Evolutionary conservation across 2,888 invertebrate genomes (phyloP).

Genomic region (Oeneis ivallda): DNA sequence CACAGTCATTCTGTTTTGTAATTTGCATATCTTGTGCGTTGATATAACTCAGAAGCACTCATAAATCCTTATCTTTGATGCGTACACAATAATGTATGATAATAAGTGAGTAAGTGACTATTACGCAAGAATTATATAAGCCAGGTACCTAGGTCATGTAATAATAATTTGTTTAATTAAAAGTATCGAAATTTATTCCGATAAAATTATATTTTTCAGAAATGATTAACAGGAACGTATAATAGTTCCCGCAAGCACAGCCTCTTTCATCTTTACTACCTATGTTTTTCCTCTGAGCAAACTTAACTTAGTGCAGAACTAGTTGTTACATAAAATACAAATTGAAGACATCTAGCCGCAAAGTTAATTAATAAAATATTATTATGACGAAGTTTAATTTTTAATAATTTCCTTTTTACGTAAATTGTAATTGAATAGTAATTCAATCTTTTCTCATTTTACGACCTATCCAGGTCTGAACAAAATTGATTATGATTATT

Average conservation of each 20-base stretch:
- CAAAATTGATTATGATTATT: no score
- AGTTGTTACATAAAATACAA: background rate
- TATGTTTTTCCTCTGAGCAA: background rate
- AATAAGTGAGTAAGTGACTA: background rate
- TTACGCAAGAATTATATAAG: background rate
- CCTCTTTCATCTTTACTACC: background rate
- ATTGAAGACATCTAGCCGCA: background rate
- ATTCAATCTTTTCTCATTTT: no score
- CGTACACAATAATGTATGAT: background rate
- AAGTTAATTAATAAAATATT: background rate
- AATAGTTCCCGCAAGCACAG: background rate
- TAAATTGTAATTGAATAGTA: background rate
- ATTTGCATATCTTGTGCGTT: background rate
- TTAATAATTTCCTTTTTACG: background rate
- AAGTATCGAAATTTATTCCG: no score
- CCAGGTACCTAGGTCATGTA: no score
- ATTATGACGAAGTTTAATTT: background rate
- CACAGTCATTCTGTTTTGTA: no score
- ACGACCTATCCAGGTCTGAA: no score
- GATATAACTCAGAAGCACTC: background rate
- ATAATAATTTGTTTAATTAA: no score
- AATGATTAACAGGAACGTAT: no score
- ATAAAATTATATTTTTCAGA: no score
- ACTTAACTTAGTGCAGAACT: background rate
- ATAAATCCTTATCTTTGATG: background rate